Base-by-base conservation (phyloP, 2,797 vertebrate species). In the Coccyzus lansbergi region DNA sequence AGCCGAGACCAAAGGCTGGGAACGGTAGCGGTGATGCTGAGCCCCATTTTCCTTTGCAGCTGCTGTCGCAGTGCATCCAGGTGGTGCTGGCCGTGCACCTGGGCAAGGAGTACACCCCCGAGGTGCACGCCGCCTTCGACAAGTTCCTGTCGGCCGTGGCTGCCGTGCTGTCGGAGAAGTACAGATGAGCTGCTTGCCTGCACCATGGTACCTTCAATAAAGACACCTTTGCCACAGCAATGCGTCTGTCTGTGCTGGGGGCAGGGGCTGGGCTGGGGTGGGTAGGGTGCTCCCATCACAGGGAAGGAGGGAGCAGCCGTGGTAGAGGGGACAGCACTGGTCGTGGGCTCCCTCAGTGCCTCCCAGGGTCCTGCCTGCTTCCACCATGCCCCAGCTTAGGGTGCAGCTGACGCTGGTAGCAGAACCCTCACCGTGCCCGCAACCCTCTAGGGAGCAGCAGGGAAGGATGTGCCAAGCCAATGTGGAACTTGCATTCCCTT, bases 81-180 rank as follows among this genome's bases (percentile, higher is more conserved):
- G 98, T 99, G 92, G 98, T 98, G 64, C 69, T 99, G 79, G 97
- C 98, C 9, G 92, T 71, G 16, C 96, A 98, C 96, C 97, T 95
- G 74, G 88, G 86, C 21, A 94, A 84, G 8, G 92, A 97, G 19
- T 98, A 97, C 20, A 97, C 31, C 58, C 97, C 98, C 1, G 95
- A 97, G 40, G 78, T 95, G 31, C 98, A 99, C 1, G 74, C 98
- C 38, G 85, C 98, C 34, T 8, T 98, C 49, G 99, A 99, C 97
- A 99, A 99, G 98, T 98, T 99, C 97, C 26, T 99, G 52, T 74
- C 96, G 5, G 31, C 40, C 0, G 49, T 99, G 96, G 76, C 97
- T 63, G 86, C 93, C 15, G 97, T 98, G 82, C 98, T 99, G 97
- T 52, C 98, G 26, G 98, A 98, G 98, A 99, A 98, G 79, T 99